These are phyloP conservation scores for Bambusicola thoracicus DNA, from an alignment of 2,113 vertebrate species.

Conservation along the genomic window DNA sequence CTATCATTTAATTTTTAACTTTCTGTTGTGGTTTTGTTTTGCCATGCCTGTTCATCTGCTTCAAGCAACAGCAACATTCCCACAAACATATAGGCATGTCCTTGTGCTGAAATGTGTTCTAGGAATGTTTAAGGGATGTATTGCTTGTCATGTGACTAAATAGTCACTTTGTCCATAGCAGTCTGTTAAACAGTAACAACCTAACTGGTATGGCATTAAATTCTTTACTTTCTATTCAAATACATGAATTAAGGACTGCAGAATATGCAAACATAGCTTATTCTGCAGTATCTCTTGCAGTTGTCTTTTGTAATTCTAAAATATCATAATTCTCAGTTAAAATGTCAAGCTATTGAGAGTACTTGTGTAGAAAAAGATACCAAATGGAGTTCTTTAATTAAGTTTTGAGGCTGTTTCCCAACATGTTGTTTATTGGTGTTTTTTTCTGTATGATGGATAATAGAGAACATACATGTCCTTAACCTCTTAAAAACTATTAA, in stretches of 20 bases:
- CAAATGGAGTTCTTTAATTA: not conserved
- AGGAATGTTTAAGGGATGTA: too few relatives aligned
- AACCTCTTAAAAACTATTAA: not conserved
- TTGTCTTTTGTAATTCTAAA: not conserved
- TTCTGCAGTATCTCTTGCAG: not conserved
- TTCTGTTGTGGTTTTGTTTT: not conserved
- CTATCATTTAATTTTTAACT: not conserved
- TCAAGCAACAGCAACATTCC: not conserved
- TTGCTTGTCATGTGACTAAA: not conserved
- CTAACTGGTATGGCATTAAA: not conserved
- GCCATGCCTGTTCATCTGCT: not conserved
- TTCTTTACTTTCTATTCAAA: not conserved
- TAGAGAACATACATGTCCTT: not conserved
- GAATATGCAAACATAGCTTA: too few relatives aligned
- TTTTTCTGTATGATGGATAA: not conserved
- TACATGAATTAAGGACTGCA: not conserved
- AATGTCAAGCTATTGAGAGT: not conserved
- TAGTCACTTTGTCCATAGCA: not conserved
- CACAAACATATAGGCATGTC: not conserved
- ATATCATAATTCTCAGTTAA: not conserved
- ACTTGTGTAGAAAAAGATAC: not conserved
- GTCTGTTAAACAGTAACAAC: not conserved
- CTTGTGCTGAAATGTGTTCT: not conserved
- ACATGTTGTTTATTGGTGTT: not conserved
- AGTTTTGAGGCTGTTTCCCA: not conserved